A percentile compares a stretch with the other conserved stretches of the same genome.
phyloP scores from a whole-genome alignment of 2,797 vertebrate genomes.

The Melanotaenia boesemani region DNA sequence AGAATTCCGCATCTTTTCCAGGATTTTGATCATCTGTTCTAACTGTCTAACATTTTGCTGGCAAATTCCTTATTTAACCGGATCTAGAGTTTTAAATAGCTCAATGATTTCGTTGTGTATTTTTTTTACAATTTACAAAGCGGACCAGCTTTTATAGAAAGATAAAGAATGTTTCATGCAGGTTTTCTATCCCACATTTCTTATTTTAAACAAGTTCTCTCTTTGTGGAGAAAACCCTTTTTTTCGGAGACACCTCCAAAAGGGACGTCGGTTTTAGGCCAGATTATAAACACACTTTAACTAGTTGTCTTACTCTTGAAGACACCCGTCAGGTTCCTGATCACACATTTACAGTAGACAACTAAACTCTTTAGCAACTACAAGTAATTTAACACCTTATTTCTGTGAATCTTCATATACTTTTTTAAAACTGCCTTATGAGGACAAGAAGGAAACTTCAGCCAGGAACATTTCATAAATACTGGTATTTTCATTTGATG shows the following conservation, averaged over 20 bases:
- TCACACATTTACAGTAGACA: too few species aligned
- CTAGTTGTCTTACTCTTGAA: too few species aligned
- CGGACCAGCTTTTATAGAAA: neutral
- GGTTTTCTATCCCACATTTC: neutral
- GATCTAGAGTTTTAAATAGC: neutral
- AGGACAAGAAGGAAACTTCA: slow-evolving; percentile 6
- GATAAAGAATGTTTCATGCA: neutral
- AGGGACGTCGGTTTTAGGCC: too few species aligned
- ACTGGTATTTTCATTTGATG: neutral
- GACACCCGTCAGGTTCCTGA: too few species aligned
- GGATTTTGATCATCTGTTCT: too few species aligned
- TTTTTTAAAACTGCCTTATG: neutral
- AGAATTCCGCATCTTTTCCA: too few species aligned
- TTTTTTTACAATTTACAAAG: neutral
- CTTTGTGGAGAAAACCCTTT: too few species aligned
- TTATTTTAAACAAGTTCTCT: too few species aligned
- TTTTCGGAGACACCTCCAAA: too few species aligned
- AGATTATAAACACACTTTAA: too few species aligned
- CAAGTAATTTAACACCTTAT: neutral
- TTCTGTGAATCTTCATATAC: neutral
- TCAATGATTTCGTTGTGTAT: neutral
- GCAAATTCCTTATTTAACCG: neutral
- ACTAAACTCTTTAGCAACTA: neutral
- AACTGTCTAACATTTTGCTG: too few species aligned
- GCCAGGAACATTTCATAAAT: neutral